Conservation (phyloP, 2,797 vertebrate species). For the Melanotaenia trifasciata region DNA sequence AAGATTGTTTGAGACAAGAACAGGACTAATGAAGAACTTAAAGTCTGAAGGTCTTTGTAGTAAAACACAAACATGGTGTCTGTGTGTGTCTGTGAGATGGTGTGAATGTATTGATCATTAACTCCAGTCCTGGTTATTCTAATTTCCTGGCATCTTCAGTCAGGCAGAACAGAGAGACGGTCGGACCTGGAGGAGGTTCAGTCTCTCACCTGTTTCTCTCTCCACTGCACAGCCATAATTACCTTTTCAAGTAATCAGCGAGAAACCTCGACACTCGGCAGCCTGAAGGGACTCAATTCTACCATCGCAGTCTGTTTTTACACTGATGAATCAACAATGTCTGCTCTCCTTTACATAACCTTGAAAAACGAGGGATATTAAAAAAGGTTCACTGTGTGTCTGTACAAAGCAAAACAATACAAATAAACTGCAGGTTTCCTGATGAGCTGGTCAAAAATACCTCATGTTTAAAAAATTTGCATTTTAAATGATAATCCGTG, state of each 20-base stretch:
- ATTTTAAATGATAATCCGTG: too few species aligned
- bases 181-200: constrained; percentile 29
- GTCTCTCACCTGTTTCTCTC: constrained; percentile 46
- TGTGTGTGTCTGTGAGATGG: constrained; percentile 1
- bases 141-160: constrained; percentile 31
- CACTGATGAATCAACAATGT: not conserved
- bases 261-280: not conserved
- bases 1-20: too few species aligned
- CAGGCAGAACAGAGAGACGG: constrained; percentile 36
- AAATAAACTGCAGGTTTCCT: too few species aligned
- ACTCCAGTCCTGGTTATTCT: constrained; percentile 25
- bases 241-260: constrained; percentile 50
- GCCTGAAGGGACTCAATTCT: not conserved
- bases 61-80: constrained; percentile 12
- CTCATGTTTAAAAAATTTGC: too few species aligned
- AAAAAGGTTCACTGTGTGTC: not conserved
- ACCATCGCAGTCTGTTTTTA: not conserved
- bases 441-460: too few species aligned
- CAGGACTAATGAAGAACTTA: constrained; percentile 5
- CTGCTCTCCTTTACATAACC: not conserved
- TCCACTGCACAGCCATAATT: constrained; percentile 45
- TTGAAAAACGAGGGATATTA: not conserved
- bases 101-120: constrained; percentile 55
- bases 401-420: too few species aligned
- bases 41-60: not conserved